Base-by-base conservation (phyloP, 2,113 vertebrate genomes). In the Periophthalmus modestus region DNA sequence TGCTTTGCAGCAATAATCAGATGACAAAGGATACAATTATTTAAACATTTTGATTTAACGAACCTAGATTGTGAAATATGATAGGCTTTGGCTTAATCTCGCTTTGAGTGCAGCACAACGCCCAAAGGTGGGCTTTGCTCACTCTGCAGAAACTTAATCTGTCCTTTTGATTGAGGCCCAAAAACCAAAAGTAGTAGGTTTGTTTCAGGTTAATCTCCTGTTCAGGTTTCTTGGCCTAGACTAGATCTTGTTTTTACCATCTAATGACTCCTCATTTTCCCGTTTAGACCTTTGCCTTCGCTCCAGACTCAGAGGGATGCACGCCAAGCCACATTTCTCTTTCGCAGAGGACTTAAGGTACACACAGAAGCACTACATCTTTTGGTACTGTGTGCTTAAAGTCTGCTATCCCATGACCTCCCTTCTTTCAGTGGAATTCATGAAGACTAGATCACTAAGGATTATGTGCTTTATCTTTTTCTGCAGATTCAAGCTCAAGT, bases 271-370 rank as follows among this genome's bases (percentile, higher is more conserved):
- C 10, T 11, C 9, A 50, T 46, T 57, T 50, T 68, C 80, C 1
- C 69, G 24, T 70, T 2, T 69, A 94, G 93, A 84, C 85, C 85
- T 0, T 59, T 79, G 55, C 87, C 88, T 0, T 77, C 81, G 10
- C 73, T 81, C 69, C 92, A 94, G 78, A 73, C 82, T 5, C 96
- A 95, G 91, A 95, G 95, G 82, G 96, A 98, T 21, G 94, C 93
- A 4, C 95, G 97, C 55, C 97, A 98, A 84, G 96, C 97, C 86
- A 98, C 96, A 1, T 99, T 97, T 91, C 94, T 99, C 47, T 96
- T 95, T 80, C 94, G 92, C 89, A 95, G 97, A 83, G 97, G 97
- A 72, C 88, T 99, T 57, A 97, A 98, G 95, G 97, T 98, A 90
- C 46, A 12, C 16, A 13, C 33, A 7, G 9, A 36, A 50, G 66